phyloP scores from a whole-genome alignment of 2,797 vertebrate species.

The Anomalospiza imberbis region DNA sequence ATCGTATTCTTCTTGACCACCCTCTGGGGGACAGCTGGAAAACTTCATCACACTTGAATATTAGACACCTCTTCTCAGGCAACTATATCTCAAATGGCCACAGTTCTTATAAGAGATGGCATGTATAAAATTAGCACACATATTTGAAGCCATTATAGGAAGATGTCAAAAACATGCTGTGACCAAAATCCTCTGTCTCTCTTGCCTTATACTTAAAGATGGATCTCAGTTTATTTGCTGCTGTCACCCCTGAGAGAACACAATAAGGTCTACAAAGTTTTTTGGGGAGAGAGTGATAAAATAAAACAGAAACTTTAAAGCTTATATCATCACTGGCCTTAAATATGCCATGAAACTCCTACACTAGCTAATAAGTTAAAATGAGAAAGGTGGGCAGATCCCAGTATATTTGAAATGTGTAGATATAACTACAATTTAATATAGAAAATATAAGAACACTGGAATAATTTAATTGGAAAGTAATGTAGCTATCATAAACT shows the following conservation, averaged over 20 bases:
- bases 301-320: slow-evolving; percentile 19
- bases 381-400: not conserved
- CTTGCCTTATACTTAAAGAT: not conserved
- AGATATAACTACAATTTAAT: slow-evolving; percentile 61
- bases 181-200: not conserved
- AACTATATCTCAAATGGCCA: not conserved
- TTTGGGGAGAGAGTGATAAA: not conserved
- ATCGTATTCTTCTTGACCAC: rapidly evolving
- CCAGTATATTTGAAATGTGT: slow-evolving; percentile 17
- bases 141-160: not conserved
- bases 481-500: slow-evolving; percentile 58
- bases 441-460: slow-evolving; percentile 59
- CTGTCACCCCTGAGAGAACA: not conserved
- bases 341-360: slow-evolving; percentile 18
- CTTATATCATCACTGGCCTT: not conserved
- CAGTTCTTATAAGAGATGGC: not conserved
- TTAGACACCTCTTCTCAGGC: not conserved
- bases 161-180: not conserved
- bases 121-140: not conserved
- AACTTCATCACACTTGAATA: not conserved
- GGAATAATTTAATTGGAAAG: slow-evolving; percentile 68
- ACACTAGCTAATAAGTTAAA: not conserved
- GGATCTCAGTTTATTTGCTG: not conserved
- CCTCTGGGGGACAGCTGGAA: not conserved
- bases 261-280: not conserved